A percentile compares a stretch with the other conserved stretches of the same genome.
phyloP scores from a whole-genome alignment of 2,888 invertebrate species.

The Caenorhabditis macrosperma region DNA sequence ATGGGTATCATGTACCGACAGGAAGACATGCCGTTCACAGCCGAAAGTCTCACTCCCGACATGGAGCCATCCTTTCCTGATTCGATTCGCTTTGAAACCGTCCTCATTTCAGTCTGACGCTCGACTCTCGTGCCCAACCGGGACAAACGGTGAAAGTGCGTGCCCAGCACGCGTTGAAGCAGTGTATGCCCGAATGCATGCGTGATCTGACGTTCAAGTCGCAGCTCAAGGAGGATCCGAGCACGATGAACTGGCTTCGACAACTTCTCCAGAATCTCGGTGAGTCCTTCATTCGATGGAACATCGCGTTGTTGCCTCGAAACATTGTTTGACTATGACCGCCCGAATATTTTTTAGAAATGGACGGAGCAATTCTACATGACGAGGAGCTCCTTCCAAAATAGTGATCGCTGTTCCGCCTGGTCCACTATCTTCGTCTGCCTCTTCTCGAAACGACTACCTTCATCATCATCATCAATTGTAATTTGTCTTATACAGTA shows the following conservation, averaged over 20 bases:
- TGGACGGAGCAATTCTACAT: slow-evolving; percentile 19
- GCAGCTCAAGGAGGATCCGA: slow-evolving; percentile 89
- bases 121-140: slow-evolving; percentile 18
- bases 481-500: too few relatives aligned
- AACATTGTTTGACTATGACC: background rate
- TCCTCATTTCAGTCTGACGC: slow-evolving; percentile 94
- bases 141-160: slow-evolving; percentile 79
- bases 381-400: slow-evolving; percentile 42
- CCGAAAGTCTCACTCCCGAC: slow-evolving; percentile 96
- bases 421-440: too few relatives aligned
- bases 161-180: slow-evolving; percentile 94
- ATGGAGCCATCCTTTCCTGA: too few relatives aligned
- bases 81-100: slow-evolving; percentile 93
- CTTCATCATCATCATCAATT: too few relatives aligned
- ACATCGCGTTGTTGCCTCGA: too few relatives aligned
- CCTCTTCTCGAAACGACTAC: too few relatives aligned
- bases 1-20: slow-evolving; percentile 97
- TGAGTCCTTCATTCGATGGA: slow-evolving; percentile 14
- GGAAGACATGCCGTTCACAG: slow-evolving; percentile 83
- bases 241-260: slow-evolving; percentile 96
- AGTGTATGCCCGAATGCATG: slow-evolving; percentile 97
- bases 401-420: too few relatives aligned
- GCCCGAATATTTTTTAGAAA: slow-evolving; percentile 1
- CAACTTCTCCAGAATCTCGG: slow-evolving; percentile 91
- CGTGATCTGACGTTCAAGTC: slow-evolving; percentile 94